Percentiles rank a stretch among this genome's conserved stretches.
Evolutionary conservation across 2,797 vertebrate genomes (phyloP).

Genomic region (Amniataba percoides): DNA sequence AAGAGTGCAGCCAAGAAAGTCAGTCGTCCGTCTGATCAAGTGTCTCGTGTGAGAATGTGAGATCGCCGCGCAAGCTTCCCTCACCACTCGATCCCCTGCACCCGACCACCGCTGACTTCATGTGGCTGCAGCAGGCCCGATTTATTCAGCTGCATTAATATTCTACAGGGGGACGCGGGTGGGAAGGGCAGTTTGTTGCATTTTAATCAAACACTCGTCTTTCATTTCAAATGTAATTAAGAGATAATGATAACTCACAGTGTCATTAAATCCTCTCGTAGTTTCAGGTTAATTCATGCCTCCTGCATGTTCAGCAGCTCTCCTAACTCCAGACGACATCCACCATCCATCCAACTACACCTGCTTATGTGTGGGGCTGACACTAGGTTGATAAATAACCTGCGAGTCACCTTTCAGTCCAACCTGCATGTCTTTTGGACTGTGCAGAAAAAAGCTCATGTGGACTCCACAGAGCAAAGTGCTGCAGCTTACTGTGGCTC

Average conservation of each 20-base stretch:
- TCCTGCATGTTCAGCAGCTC: slow-evolving; percentile 10
- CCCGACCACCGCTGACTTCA: not conserved
- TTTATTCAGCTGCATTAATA: not conserved
- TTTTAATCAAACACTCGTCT: slow-evolving; percentile 16
- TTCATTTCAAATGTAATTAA: slow-evolving; percentile 1
- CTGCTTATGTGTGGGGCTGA: not conserved
- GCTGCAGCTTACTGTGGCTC: no score
- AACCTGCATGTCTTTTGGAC: not conserved
- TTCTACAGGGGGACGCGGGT: not conserved
- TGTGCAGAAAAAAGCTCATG: no score
- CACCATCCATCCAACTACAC: not conserved
- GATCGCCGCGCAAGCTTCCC: slow-evolving; percentile 15
- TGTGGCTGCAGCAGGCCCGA: not conserved
- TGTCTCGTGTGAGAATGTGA: slow-evolving; percentile 52
- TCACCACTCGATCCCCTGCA: slow-evolving; percentile 5
- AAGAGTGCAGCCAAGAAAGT: slow-evolving; percentile 47
- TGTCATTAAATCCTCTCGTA: not conserved
- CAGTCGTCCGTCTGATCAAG: slow-evolving; percentile 47
- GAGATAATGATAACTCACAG: not conserved
- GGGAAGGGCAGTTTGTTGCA: slow-evolving; percentile 1
- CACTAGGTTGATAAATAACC: no score
- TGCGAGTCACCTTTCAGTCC: no score
- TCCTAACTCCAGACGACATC: not conserved
- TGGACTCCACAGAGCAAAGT: not conserved
- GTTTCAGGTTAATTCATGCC: not conserved